Percentiles rank a stretch among this genome's conserved stretches.
phyloP scores from a whole-genome alignment of 1,140 invertebrate genomes.

The Triops cancriformis region DNA sequence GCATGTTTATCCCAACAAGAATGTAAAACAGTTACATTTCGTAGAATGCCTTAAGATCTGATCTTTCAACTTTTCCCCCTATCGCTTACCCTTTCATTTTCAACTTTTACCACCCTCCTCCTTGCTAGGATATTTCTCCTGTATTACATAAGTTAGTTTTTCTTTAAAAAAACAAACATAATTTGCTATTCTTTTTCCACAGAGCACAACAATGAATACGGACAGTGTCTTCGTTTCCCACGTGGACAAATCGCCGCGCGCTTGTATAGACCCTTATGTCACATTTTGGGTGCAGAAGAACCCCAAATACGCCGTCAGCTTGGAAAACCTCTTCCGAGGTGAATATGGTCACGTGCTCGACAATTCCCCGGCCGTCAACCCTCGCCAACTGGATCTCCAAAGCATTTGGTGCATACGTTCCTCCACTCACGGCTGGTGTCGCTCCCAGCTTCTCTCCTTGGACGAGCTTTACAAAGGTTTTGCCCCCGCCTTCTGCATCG shows the following conservation, averaged over 20 bases:
- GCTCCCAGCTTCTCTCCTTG: background rate
- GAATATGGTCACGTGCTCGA: background rate
- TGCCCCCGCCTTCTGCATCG: conserved; percentile 39
- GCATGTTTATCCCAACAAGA: too few species aligned
- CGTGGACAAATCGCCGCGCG: background rate
- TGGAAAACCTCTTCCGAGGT: background rate
- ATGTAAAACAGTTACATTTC: too few species aligned
- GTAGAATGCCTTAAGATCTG: too few species aligned
- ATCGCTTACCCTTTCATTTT: too few species aligned
- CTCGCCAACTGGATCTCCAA: background rate
- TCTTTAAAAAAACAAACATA: background rate
- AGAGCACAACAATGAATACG: background rate
- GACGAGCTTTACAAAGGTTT: background rate
- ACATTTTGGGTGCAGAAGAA: background rate
- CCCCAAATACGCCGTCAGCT: background rate
- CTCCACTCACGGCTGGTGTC: background rate
- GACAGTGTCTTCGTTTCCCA: background rate
- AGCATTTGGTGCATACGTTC: background rate
- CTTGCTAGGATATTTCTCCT: background rate
- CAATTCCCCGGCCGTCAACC: background rate
- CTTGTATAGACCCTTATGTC: background rate
- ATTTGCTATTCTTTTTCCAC: background rate
- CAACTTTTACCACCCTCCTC: background rate
- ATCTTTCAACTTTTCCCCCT: too few species aligned
- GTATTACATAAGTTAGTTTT: background rate